Conservation (phyloP, 2,797 vertebrate species). For the Aplochiton taeniatus region DNA sequence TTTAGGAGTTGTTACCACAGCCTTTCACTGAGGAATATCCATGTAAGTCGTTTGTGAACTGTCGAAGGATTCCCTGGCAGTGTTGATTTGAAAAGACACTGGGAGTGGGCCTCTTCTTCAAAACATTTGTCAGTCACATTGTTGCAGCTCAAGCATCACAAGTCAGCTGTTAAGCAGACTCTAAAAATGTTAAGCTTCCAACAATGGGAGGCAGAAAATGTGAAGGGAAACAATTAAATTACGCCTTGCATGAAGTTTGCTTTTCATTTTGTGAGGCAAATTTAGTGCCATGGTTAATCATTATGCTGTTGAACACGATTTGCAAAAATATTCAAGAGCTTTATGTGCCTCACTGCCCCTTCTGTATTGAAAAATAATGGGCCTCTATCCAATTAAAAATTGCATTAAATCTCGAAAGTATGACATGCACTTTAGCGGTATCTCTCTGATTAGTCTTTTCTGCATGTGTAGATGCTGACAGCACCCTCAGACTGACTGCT, state of each 20-base stretch:
- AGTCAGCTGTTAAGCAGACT: slow-evolving; percentile 74
- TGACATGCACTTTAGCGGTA: slow-evolving; percentile 86
- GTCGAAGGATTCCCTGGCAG: slow-evolving; percentile 52
- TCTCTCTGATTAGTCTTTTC: slow-evolving; percentile 83
- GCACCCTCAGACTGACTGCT: slow-evolving; percentile 64
- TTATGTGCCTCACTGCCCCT: slow-evolving; percentile 86
- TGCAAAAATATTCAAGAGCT: slow-evolving; percentile 89
- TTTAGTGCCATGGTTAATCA: slow-evolving; percentile 84
- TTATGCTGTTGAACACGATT: slow-evolving; percentile 87
- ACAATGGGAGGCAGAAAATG: slow-evolving; percentile 84
- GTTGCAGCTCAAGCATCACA: slow-evolving; percentile 75
- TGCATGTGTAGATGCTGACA: slow-evolving; percentile 82
- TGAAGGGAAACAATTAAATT: slow-evolving; percentile 87
- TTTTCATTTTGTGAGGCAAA: slow-evolving; percentile 88
- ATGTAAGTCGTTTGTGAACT: slow-evolving; percentile 34
- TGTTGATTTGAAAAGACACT: slow-evolving; percentile 47
- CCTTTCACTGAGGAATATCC: slow-evolving; percentile 29
- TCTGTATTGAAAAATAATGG: slow-evolving; percentile 88
- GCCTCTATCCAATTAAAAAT: slow-evolving; percentile 89
- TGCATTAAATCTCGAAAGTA: slow-evolving; percentile 87
- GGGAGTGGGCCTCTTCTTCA: slow-evolving; percentile 60
- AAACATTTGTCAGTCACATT: slow-evolving; percentile 76
- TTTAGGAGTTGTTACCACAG: slow-evolving; percentile 33
- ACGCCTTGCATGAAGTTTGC: slow-evolving; percentile 87
- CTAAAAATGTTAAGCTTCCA: slow-evolving; percentile 81